These are phyloP conservation scores for Arctocebus calabarensis DNA, from an alignment of 2,797 vertebrate species.

Conservation along the genomic window DNA sequence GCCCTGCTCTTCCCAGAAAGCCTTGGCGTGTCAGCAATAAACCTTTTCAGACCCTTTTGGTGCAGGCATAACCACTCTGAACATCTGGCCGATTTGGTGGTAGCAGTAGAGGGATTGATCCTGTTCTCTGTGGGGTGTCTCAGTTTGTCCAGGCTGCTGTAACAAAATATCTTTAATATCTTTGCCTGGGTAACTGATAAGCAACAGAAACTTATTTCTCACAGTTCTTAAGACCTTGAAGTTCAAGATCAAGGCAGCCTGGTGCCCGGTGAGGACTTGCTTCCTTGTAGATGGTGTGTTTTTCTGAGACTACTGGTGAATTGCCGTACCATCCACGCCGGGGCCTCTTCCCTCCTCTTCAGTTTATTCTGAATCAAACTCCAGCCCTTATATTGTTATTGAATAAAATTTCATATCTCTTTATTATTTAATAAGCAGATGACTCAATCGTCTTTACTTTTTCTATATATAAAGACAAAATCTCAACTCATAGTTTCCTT, in stretches of 20 bases:
- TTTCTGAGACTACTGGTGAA: not conserved
- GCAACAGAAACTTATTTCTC: not conserved
- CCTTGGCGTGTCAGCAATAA: not conserved
- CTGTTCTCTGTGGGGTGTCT: not conserved
- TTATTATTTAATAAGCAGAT: not conserved
- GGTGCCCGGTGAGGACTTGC: not conserved
- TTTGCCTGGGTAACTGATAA: not conserved
- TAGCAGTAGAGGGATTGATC: not conserved
- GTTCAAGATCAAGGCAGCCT: not conserved
- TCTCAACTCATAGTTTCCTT: not conserved
- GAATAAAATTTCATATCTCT: not conserved
- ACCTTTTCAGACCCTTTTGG: not conserved
- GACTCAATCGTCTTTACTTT: not conserved
- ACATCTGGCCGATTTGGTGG: not conserved
- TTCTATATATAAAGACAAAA: not conserved
- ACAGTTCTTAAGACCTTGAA: not conserved
- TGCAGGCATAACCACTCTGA: not conserved
- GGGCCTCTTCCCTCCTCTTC: not conserved
- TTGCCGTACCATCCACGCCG: no score
- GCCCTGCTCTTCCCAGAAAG: not conserved
- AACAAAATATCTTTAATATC: not conserved
- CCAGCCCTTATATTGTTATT: not conserved
- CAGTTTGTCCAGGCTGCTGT: not conserved
- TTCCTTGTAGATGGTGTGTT: not conserved
- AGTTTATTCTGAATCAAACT: slow-evolving; percentile 5